These are phyloP conservation scores for Hemichromis elongatus DNA, from an alignment of 2,113 vertebrate genomes.

Conservation along the genomic window DNA sequence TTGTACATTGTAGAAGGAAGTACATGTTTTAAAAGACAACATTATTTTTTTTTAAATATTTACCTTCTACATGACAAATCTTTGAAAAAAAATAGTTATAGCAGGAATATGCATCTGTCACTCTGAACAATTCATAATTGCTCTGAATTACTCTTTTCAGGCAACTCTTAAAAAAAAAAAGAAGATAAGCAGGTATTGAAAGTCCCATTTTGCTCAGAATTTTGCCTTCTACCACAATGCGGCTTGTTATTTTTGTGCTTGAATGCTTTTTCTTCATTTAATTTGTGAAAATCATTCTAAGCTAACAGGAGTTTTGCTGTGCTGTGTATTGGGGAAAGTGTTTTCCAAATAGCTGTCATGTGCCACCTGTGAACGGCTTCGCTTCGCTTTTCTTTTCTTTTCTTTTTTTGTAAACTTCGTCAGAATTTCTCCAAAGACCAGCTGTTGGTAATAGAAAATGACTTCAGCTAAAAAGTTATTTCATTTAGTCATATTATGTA, in stretches of 20 bases:
- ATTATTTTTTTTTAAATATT: neutral
- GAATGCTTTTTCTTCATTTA: neutral
- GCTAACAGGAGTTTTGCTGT: neutral
- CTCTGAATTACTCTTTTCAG: constrained; percentile 8
- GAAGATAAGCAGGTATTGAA: constrained; percentile 45
- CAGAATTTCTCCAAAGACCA: neutral
- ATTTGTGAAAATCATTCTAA: neutral
- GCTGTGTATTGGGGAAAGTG: neutral
- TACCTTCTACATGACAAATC: neutral
- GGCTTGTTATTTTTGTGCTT: neutral
- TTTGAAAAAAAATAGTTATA: neutral
- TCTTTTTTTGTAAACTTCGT: neutral
- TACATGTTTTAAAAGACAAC: neutral
- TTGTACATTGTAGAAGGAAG: neutral
- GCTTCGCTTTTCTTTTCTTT: neutral
- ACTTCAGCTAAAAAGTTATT: neutral
- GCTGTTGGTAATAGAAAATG: neutral
- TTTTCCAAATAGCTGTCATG: neutral
- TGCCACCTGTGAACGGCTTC: neutral
- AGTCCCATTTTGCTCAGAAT: neutral
- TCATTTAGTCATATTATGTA: neutral
- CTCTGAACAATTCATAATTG: neutral
- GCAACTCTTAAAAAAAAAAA: neutral
- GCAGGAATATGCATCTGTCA: neutral
- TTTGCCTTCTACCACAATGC: neutral